phyloP scores from a whole-genome alignment of 2,888 invertebrate genomes.

The Trimorus sp. region DNA sequence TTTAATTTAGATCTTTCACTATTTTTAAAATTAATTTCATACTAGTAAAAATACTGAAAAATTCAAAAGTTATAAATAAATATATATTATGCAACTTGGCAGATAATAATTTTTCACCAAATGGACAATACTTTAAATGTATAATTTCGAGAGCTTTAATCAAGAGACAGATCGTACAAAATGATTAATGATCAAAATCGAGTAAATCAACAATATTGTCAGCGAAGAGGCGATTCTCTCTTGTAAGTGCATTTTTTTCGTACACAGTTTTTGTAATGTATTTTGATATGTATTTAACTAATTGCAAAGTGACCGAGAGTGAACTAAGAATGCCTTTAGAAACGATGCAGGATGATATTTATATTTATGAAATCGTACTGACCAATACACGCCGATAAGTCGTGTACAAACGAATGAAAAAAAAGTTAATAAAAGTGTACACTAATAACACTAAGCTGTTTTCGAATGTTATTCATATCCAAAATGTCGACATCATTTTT shows the following conservation, averaged over 20 bases:
- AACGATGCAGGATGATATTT: conserved; percentile 43
- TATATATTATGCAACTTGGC: too few relatives aligned
- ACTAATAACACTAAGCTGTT: conserved; percentile 44
- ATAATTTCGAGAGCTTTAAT: too few relatives aligned
- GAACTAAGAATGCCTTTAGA: conserved; percentile 45
- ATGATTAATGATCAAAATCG: too few relatives aligned
- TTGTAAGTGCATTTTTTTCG: conserved; percentile 24
- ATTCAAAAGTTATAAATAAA: too few relatives aligned
- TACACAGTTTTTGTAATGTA: conserved; percentile 36
- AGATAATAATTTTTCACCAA: too few relatives aligned
- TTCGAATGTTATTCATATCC: background rate
- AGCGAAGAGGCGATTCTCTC: background rate
- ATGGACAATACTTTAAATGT: too few relatives aligned
- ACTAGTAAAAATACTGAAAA: too few relatives aligned
- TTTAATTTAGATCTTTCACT: too few relatives aligned
- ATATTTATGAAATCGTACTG: conserved; percentile 58
- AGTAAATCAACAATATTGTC: too few relatives aligned
- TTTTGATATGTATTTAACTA: conserved; percentile 37
- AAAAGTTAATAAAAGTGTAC: conserved; percentile 51
- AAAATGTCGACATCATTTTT: background rate
- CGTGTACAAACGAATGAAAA: conserved; percentile 34
- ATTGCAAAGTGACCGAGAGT: conserved; percentile 34
- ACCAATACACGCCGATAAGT: conserved; percentile 27
- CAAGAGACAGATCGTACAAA: too few relatives aligned
- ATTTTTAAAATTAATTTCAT: too few relatives aligned